Evolutionary conservation across 92 coral and sea anemone genomes (phyloP).

Genomic region (Porites divaricata): DNA sequence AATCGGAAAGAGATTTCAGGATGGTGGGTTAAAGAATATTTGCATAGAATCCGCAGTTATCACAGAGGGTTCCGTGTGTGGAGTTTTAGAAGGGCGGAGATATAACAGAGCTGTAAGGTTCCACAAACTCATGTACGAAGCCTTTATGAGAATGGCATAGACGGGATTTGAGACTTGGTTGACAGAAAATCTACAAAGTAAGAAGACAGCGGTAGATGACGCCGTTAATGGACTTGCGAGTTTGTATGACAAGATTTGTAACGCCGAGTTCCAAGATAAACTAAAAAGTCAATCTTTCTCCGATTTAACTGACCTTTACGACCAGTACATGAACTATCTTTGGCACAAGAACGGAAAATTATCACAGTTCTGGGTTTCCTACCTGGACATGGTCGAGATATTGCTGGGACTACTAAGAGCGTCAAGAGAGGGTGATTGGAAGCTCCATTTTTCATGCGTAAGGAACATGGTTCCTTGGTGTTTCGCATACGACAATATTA

Average conservation of each 20-base stretch:
- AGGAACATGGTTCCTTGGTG: conserved; percentile 40
- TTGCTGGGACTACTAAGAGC: conserved; percentile 22
- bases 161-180: conserved; percentile 15
- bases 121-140: conserved; percentile 60
- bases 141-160: conserved; percentile 51
- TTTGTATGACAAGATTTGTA: conserved; percentile 30
- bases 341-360: conserved; percentile 45
- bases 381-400: conserved; percentile 24
- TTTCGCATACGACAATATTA: conserved; percentile 25
- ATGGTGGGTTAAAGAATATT: conserved; percentile 61
- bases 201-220: conserved; percentile 1
- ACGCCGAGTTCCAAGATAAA: conserved; percentile 23
- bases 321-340: conserved; percentile 20
- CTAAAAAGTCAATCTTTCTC: conserved; percentile 27
- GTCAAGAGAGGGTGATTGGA: conserved; percentile 42
- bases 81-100: conserved; percentile 48
- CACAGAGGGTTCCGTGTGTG: conserved; percentile 53
- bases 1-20: conserved; percentile 66
- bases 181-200: background rate
- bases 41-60: conserved; percentile 60
- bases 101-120: conserved; percentile 58
- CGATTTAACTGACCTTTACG: conserved; percentile 30
- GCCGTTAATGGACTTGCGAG: background rate
- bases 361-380: conserved; percentile 34
- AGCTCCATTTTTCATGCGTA: conserved; percentile 36